These are phyloP conservation scores for Clavelina lepadiformis DNA, from an alignment of 23 tunicate genomes.

Conservation along the genomic window DNA sequence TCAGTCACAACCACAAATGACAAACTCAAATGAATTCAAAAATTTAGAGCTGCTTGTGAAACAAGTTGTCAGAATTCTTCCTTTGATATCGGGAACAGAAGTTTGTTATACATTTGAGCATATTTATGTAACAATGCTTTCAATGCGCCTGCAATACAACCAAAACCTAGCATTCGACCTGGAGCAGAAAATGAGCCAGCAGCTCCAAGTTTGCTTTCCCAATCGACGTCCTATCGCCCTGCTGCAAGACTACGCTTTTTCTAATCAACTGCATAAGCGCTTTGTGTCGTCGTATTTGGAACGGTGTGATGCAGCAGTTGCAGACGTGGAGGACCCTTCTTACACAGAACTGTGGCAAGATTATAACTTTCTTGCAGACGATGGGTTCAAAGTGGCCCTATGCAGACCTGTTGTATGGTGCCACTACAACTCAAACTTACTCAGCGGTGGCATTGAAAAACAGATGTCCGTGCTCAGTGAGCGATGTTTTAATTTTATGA, in stretches of 20 bases:
- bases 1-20: no score
- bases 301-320: slow-evolving; percentile 8
- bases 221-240: slow-evolving; percentile 36
- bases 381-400: slow-evolving; percentile 9
- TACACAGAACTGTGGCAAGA: slow-evolving; percentile 13
- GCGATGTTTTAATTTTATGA: slow-evolving; percentile 12
- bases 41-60: no score
- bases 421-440: no score
- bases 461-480: no score
- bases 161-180: slow-evolving; percentile 9
- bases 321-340: neutral
- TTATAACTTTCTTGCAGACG: slow-evolving; percentile 4
- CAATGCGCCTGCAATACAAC: slow-evolving; percentile 3
- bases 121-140: slow-evolving; percentile 19
- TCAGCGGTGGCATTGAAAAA: no score
- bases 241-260: slow-evolving; percentile 59
- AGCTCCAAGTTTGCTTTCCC: slow-evolving; percentile 52
- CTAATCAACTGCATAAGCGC: slow-evolving; percentile 9
- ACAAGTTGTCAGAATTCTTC: no score
- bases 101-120: slow-evolving; percentile 63
- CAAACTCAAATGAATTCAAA: no score
- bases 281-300: slow-evolving; percentile 24
- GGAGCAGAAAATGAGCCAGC: slow-evolving; percentile 24
- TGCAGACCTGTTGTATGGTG: slow-evolving; percentile 17
- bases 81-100: slow-evolving; percentile 25